Base-by-base conservation (phyloP, 2,888 invertebrate genomes). In the Ditula angustiorana region DNA sequence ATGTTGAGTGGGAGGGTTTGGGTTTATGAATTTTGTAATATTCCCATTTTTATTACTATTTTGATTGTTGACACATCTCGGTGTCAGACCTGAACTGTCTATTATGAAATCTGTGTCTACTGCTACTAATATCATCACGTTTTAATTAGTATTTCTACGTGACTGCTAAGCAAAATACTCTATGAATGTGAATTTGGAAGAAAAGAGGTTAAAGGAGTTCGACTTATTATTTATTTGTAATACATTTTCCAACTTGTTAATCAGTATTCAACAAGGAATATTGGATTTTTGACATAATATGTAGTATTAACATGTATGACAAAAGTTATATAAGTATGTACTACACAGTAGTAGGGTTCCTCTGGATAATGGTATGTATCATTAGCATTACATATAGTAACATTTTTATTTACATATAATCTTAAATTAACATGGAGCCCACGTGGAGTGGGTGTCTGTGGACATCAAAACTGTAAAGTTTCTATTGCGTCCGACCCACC, bases 11-110 rank as follows among this genome's bases (percentile, higher is more conserved):
- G 4, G 33, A 33, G 24, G 49, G 28, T 35, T 30, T 46, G 21
- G 35, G 41, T 10, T 59, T 28, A 37, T 16, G 49, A 24, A 49
- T 58, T 5, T 26, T 24, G 47, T 56, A 11, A 7, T 11, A 24
- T 41, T 30, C 60, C 61, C 61, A 65, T 60, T 61, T 65, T 65
- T 30, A 30, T 21, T 11, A 10, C 11, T 46, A 26, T 21, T 33
- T n/a, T 53, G 53, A 55, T 35, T 46, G 11, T 26, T 44, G 60
- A 44, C 60, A 61, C 28, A 16, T 24, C 52, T 30, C 2, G 28
- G 30, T 41, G 23, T 13, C 28, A 13, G n/a, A n/a, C n/a, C n/a
- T n/a, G n/a, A 16, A 41, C 19, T 41, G 41, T n/a, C n/a, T n/a
- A 19, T 10, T 19, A 10, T 41, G 30, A 8, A 10, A 16, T 10